Conservation (phyloP, 2,113 vertebrate species). For the Oreotrochilus melanogaster region DNA sequence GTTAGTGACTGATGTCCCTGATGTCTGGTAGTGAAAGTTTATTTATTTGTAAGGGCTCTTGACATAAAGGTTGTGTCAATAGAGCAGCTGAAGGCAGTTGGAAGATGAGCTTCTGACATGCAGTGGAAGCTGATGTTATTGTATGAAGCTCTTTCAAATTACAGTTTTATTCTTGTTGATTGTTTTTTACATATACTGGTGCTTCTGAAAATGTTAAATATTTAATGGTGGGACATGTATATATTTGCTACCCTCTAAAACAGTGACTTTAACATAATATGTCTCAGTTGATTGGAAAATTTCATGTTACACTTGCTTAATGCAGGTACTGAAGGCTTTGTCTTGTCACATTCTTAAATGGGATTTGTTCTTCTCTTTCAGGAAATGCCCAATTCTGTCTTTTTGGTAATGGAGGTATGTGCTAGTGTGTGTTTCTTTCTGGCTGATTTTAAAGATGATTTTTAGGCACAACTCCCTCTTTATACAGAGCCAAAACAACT, state of each 20-base stretch:
- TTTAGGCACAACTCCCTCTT: background rate
- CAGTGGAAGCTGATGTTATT: background rate
- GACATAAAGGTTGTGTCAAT: background rate
- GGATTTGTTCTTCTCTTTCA: constrained; percentile 78
- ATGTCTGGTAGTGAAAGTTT: background rate
- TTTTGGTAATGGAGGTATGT: constrained; percentile 96
- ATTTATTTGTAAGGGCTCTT: background rate
- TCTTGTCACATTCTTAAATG: background rate
- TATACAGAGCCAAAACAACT: background rate
- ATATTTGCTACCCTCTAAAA: background rate
- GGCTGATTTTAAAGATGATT: constrained; percentile 9
- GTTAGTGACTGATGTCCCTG: background rate
- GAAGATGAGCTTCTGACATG: background rate
- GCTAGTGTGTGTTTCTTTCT: background rate
- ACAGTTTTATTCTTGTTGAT: background rate
- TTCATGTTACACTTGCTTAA: background rate
- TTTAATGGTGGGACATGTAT: background rate
- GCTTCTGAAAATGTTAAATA: background rate
- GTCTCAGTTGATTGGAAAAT: background rate
- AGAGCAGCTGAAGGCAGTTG: background rate
- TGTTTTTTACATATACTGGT: background rate
- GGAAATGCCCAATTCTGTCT: constrained; percentile 95
- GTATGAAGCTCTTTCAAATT: background rate
- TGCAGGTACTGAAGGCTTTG: background rate
- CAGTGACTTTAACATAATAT: background rate